Conservation (phyloP, 1,140 invertebrate species). For the Tribolium madens region DNA sequence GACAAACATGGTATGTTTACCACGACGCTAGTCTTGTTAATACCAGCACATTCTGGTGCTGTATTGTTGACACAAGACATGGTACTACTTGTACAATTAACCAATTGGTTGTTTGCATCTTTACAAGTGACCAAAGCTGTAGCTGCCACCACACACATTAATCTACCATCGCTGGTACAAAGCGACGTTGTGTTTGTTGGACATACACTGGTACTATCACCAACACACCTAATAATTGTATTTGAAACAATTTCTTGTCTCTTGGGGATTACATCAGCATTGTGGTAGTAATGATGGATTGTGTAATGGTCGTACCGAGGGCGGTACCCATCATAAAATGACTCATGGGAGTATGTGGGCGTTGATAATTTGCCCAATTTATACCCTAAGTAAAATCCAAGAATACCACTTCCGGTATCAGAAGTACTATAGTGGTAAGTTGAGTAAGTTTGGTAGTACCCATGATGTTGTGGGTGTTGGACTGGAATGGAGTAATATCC, state of each 20-base stretch:
- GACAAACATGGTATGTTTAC: conserved; percentile 50
- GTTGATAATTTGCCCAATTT: conserved; percentile 35
- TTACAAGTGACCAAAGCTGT: conserved; percentile 37
- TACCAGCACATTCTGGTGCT: conserved; percentile 39
- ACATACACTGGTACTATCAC: conserved; percentile 43
- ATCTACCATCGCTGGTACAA: conserved; percentile 48
- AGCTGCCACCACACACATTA: conserved; percentile 50
- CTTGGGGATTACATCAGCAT: conserved; percentile 39
- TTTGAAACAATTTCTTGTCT: conserved; percentile 19
- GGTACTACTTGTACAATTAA: conserved; percentile 40
- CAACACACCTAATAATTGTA: conserved; percentile 44
- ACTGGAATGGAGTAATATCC: conserved; percentile 3
- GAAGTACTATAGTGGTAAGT: conserved; percentile 7
- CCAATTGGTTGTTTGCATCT: not conserved
- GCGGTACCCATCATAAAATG: conserved; percentile 46
- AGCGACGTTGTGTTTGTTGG: conserved; percentile 47
- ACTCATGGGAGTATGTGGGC: conserved; percentile 45
- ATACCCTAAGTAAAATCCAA: conserved; percentile 51
- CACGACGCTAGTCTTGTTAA: conserved; percentile 8
- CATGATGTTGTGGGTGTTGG: not conserved
- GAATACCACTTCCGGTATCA: conserved; percentile 44
- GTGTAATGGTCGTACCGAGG: conserved; percentile 50
- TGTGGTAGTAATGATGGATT: conserved; percentile 54
- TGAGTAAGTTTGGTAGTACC: conserved; percentile 28
- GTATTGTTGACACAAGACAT: conserved; percentile 44